Evolutionary conservation across 2,113 vertebrate species (phyloP).

Genomic region (Archocentrus centrarchus): DNA sequence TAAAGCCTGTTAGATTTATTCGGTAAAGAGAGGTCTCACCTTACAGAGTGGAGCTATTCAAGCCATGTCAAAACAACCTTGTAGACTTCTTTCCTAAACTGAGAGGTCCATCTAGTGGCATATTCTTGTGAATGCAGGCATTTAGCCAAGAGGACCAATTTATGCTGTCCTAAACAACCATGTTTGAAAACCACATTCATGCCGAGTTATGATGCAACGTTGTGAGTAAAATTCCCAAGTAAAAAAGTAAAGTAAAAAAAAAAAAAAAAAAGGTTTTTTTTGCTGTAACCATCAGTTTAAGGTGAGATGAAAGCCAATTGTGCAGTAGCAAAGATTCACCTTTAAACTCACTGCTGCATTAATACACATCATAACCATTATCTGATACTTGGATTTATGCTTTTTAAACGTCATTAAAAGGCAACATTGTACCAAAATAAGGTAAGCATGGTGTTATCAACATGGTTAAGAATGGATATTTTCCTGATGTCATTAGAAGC

Average conservation of each 20-base stretch:
- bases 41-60: too few species aligned
- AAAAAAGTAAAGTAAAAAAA: too few species aligned
- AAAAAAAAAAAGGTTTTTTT: neutral
- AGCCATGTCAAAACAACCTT: too few species aligned
- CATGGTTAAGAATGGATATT: neutral
- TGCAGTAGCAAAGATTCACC: neutral
- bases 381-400: neutral
- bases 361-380: neutral
- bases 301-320: neutral
- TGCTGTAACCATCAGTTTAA: neutral
- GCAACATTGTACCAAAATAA: neutral
- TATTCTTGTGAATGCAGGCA: constrained; percentile 33
- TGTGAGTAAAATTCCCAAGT: neutral
- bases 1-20: neutral
- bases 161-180: neutral
- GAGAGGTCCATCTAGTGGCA: constrained; percentile 67
- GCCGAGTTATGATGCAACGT: neutral
- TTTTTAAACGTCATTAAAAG: neutral
- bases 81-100: constrained; percentile 39
- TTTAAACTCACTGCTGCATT: neutral
- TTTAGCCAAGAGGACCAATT: neutral
- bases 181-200: neutral
- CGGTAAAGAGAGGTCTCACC: too few species aligned
- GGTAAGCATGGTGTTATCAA: neutral
- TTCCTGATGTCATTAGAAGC: neutral